Evolutionary conservation across 35 echinoderm and acorn worm genomes (phyloP), one percentile per base, ranked within the genome.

Genomic region (Heliocidaris erythrogramma): DNA sequence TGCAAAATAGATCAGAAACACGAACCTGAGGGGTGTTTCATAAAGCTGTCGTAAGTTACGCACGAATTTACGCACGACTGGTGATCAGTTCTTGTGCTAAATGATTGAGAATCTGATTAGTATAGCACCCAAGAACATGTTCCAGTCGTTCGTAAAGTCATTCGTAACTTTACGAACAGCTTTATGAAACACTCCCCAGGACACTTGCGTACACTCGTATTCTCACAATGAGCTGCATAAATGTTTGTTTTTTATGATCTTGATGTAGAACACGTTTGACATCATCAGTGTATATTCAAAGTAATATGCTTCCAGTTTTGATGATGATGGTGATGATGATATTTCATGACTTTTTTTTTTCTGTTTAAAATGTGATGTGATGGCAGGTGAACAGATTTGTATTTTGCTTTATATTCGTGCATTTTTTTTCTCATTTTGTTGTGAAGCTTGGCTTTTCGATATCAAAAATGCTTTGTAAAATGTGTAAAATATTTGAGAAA

Each of bases 401-500:
- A 1, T 88, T 14, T 89, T n/a, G n/a, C n/a, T 32, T 92, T 30
- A 50, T 92, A n/a, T 92, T 5, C 50, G 14, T 92, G 31, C 48
- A 52, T 59, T 92, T 48, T 59, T 30, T 59, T 30, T 92, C 29
- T 78, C 65, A 78, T 78, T 78, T 59, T 92, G 29, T 92, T 52
- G 49, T 92, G 27, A 24, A 92, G 91, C 91, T 59, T 59, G 48
- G 91, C 91, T 92, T 48, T 92, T 92, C n/a, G 21, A 49, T 59
- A 92, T 52, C 2, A 11, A 92, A 92, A 92, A 52, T 11, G 49
- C 48, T 59, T 11, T 92, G 91, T 92, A 92, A 92, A 49, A 59
- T 92, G 91, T 92, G 91, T 92, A 92, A 92, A 92, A 92, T 92
- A 92, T 59, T 92, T 52, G 91, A 92, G 49, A 92, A 92, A 52